Evolutionary conservation across 2,113 vertebrate genomes (phyloP).

Genomic region (Pygoscelis adeliae): DNA sequence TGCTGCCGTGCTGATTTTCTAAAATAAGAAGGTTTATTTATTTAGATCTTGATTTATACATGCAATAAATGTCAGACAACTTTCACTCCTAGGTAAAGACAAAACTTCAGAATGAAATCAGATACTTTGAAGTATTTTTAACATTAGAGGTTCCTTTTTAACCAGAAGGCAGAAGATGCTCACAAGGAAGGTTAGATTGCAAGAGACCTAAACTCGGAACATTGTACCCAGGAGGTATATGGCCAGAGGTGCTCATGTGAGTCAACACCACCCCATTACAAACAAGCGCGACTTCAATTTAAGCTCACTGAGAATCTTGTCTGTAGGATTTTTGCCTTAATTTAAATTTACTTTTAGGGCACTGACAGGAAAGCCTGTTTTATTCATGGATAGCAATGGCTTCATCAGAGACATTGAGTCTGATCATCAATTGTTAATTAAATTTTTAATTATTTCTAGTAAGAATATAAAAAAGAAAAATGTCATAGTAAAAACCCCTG

Average conservation of each 20-base stretch:
- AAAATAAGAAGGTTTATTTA: not conserved
- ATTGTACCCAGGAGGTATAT: not conserved
- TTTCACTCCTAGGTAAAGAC: not conserved
- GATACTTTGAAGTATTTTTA: not conserved
- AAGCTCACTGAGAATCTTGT: not conserved
- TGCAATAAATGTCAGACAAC: not conserved
- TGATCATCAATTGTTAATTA: conserved; percentile 43
- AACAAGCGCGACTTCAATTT: not conserved
- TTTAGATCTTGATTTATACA: not conserved
- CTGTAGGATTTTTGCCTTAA: not conserved
- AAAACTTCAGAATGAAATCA: not conserved
- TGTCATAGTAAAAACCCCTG: not conserved
- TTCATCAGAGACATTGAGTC: not conserved
- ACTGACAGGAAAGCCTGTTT: not conserved
- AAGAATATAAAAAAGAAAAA: conserved; percentile 34
- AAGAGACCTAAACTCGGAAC: not conserved
- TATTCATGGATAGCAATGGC: not conserved
- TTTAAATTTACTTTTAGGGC: not conserved
- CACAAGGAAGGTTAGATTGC: not conserved
- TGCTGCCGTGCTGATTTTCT: not conserved
- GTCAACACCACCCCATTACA: not conserved
- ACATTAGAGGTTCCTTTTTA: not conserved
- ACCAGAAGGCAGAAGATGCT: not conserved
- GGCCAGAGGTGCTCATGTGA: not conserved
- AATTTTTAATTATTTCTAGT: conserved; percentile 30